These are phyloP conservation scores for Gila orcuttii DNA, from an alignment of 2,113 vertebrate genomes.

Conservation along the genomic window DNA sequence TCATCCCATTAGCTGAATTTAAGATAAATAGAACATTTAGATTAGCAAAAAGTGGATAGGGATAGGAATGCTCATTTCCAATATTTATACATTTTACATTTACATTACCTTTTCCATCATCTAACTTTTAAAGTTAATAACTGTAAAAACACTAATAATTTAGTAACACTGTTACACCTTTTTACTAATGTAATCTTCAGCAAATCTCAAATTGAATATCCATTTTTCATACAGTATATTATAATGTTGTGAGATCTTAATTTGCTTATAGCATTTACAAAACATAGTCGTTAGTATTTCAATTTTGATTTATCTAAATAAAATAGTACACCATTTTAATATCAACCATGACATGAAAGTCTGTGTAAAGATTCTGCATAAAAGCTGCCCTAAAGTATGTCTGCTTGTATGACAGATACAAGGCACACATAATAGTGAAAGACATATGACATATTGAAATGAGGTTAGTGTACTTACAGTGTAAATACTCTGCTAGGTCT, in stretches of 20 bases:
- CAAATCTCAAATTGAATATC: neutral
- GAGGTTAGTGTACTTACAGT: slow-evolving; percentile 82
- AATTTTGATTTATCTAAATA: neutral
- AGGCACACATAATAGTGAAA: neutral
- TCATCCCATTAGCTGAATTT: too few species aligned
- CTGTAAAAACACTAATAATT: neutral
- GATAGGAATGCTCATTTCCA: too few species aligned
- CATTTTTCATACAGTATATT: neutral
- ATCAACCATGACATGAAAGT: neutral
- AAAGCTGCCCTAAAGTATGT: neutral
- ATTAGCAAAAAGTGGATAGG: too few species aligned
- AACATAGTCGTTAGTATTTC: neutral
- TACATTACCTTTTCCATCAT: too few species aligned
- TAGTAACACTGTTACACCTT: neutral
- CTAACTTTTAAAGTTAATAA: too few species aligned
- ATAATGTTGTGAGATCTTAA: neutral
- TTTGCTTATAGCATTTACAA: neutral
- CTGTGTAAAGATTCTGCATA: neutral
- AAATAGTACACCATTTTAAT: neutral
- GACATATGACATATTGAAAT: neutral
- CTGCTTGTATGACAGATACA: neutral
- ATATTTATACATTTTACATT: too few species aligned
- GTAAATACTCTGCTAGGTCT: slow-evolving; percentile 95
- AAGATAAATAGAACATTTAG: too few species aligned
- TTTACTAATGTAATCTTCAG: neutral